These are phyloP conservation scores for Aphelinus atriplicis DNA, from an alignment of 1,140 invertebrate species.

Conservation along the genomic window DNA sequence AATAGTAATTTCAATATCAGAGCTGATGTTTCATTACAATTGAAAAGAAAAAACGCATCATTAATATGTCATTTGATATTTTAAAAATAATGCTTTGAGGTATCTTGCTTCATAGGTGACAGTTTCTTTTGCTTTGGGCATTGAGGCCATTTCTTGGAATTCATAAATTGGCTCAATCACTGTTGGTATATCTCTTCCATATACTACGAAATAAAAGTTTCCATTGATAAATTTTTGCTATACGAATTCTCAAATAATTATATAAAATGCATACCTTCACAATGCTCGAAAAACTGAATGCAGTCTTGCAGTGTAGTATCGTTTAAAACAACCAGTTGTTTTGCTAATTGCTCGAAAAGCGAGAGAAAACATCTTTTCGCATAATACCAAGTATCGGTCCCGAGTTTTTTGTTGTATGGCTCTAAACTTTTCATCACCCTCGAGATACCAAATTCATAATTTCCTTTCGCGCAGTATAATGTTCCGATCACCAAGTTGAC, in stretches of 20 bases:
- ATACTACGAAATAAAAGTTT: constrained; percentile 68
- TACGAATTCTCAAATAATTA: background rate
- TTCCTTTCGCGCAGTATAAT: constrained; percentile 97
- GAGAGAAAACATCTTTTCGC: constrained; percentile 94
- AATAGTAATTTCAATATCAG: no score
- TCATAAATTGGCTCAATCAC: constrained; percentile 84
- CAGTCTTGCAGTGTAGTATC: constrained; percentile 92
- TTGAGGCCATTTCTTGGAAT: constrained; percentile 73
- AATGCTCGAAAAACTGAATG: constrained; percentile 91
- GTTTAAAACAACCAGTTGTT: constrained; percentile 89
- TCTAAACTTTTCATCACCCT: constrained; percentile 96
- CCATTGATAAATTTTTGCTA: no score
- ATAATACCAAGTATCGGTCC: constrained; percentile 98
- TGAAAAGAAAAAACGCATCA: background rate
- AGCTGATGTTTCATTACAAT: no score
- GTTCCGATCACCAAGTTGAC: constrained; percentile 99
- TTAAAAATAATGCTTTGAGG: constrained; percentile 85
- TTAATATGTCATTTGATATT: constrained; percentile 67
- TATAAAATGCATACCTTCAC: constrained; percentile 70
- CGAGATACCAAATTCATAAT: constrained; percentile 99
- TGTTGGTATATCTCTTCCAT: constrained; percentile 87
- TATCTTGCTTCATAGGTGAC: constrained; percentile 92
- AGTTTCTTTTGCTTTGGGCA: constrained; percentile 86
- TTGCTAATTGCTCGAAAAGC: constrained; percentile 90
- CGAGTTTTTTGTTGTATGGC: constrained; percentile 94